phyloP scores from a whole-genome alignment of 2,113 vertebrate genomes.

The Tapirus terrestris region DNA sequence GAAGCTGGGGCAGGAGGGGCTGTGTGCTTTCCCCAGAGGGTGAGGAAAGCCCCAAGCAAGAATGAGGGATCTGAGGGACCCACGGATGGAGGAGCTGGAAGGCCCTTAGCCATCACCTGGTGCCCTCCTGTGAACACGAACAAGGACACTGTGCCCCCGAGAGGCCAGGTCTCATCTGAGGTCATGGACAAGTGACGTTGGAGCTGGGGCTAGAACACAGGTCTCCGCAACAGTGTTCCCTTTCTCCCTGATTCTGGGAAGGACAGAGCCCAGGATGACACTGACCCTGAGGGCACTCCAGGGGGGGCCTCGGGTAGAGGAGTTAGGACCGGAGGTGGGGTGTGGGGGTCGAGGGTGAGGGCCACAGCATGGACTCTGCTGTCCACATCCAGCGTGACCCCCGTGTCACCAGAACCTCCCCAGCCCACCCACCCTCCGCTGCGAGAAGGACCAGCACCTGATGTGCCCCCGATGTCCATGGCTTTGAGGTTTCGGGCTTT shows the following conservation, averaged over 20 bases:
- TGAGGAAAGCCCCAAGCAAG: background rate
- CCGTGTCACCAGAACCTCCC: accelerated
- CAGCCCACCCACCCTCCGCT: accelerated
- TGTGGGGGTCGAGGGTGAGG: accelerated
- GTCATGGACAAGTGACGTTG: accelerated
- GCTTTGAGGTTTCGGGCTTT: constrained; percentile 99
- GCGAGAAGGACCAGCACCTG: constrained; percentile 86
- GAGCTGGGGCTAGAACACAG: background rate
- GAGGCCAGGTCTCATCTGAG: background rate
- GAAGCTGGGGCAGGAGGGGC: background rate
- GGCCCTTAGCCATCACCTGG: accelerated
- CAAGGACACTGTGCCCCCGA: accelerated
- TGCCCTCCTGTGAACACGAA: background rate
- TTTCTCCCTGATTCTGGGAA: background rate
- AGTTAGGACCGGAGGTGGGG: background rate
- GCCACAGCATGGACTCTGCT: background rate
- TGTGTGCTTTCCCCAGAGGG: background rate
- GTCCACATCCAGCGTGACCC: too few species aligned
- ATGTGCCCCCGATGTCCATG: constrained; percentile 99
- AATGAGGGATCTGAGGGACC: background rate
- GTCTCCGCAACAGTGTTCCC: background rate
- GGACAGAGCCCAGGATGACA: background rate
- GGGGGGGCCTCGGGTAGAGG: background rate
- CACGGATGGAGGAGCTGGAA: too few species aligned
- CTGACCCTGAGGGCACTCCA: background rate